Percentiles rank a stretch among this genome's conserved stretches.
These are phyloP conservation scores for Hyperoodon ampullatus DNA, from an alignment of 2,113 vertebrate species.

Conservation along the genomic window DNA sequence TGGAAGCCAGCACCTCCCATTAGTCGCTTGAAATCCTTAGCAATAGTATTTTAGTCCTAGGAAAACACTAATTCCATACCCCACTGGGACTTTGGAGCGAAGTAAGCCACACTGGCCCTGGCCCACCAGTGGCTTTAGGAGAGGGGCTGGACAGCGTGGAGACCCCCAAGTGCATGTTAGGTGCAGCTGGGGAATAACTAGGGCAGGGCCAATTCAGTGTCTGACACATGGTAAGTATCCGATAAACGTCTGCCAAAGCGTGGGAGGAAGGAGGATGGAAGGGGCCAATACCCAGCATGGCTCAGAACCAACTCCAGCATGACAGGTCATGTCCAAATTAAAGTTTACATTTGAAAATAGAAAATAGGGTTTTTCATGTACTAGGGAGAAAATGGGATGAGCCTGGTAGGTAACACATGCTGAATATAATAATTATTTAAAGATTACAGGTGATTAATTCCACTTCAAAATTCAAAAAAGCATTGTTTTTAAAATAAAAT, in stretches of 20 bases:
- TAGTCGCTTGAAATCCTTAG: not conserved
- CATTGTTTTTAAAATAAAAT: not conserved
- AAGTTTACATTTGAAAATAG: not conserved
- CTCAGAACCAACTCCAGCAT: not conserved
- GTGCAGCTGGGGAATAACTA: not conserved
- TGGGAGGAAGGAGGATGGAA: not conserved
- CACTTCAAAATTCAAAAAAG: constrained; percentile 32
- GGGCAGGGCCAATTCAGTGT: not conserved
- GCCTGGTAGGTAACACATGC: not conserved
- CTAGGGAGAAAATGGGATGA: not conserved
- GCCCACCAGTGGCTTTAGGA: not conserved
- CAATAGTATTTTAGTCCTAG: not conserved
- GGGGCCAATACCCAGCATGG: not conserved
- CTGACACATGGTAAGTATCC: not conserved
- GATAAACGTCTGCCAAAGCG: not conserved
- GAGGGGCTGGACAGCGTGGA: not conserved
- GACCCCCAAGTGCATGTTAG: not conserved
- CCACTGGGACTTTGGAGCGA: not conserved
- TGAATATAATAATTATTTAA: constrained; percentile 19
- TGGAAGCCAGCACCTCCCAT: not conserved
- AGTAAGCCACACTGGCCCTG: not conserved
- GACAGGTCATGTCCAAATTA: not conserved
- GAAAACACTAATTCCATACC: not conserved
- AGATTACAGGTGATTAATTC: not conserved
- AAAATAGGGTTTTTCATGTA: constrained; percentile 3